phyloP scores from a whole-genome alignment of 2,888 invertebrate species.

The Leptinotarsa peninsularis region DNA sequence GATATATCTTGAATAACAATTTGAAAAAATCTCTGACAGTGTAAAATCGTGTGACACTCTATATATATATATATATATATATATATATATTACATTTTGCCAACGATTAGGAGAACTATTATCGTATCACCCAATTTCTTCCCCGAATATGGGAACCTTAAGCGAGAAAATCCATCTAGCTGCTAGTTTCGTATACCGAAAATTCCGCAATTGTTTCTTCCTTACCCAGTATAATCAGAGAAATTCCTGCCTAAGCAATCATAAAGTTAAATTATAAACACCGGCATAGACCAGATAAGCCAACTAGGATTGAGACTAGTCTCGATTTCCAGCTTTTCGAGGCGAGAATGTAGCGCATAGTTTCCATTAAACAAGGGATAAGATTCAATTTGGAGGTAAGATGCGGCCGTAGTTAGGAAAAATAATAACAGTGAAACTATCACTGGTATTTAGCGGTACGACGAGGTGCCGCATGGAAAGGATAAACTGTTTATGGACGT shows the following conservation, averaged over 20 bases:
- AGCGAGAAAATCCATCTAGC: not conserved
- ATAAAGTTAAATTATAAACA: slow-evolving; percentile 33
- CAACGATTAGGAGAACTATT: no score
- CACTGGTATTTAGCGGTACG: not conserved
- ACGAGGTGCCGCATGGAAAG: not conserved
- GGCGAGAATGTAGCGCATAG: slow-evolving; percentile 22
- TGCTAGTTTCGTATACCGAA: not conserved
- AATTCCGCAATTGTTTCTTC: slow-evolving; percentile 3
- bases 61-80: no score
- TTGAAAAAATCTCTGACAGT: no score
- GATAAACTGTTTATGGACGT: not conserved
- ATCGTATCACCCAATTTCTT: no score
- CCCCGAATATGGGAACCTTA: no score
- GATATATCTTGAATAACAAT: no score
- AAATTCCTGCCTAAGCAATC: slow-evolving; percentile 23
- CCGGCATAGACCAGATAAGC: slow-evolving; percentile 33
- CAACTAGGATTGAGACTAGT: slow-evolving; percentile 3
- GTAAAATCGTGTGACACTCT: no score
- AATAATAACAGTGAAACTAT: slow-evolving; percentile 5
- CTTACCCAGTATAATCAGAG: slow-evolving; percentile 9
- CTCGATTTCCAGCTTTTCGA: not conserved
- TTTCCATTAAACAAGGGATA: slow-evolving; percentile 23
- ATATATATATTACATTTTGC: no score
- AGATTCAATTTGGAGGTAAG: slow-evolving; percentile 17
- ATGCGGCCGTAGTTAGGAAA: not conserved